Evolutionary conservation across 2,888 invertebrate species (phyloP).

Genomic region (Eupithecia insigniata): DNA sequence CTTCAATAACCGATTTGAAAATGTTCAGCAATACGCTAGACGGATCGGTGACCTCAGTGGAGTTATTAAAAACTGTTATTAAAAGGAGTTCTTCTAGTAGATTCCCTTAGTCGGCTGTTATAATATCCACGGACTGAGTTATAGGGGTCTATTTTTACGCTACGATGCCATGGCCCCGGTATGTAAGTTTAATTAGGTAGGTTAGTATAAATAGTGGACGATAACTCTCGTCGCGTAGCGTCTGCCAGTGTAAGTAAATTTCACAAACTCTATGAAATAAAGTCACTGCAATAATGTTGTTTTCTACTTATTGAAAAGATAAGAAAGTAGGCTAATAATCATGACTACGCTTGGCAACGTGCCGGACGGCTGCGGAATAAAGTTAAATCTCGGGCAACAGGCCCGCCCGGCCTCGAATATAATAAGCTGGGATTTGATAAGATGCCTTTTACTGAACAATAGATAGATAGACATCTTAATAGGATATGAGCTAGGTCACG

Average conservation of each 20-base stretch:
- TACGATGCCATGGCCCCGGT: too few relatives aligned
- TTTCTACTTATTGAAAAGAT: constrained; percentile 48
- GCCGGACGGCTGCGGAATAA: constrained; percentile 65
- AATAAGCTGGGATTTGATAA: constrained; percentile 55
- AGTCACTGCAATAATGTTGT: constrained; percentile 36
- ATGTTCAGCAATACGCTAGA: background rate
- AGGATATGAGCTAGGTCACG: background rate
- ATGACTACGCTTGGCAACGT: constrained; percentile 65
- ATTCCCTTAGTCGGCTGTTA: too few relatives aligned
- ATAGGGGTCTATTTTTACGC: too few relatives aligned
- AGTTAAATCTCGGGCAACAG: constrained; percentile 66
- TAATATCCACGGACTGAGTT: too few relatives aligned
- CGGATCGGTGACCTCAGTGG: too few relatives aligned
- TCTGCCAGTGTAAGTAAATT: background rate
- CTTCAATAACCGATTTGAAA: constrained; percentile 63
- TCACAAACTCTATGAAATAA: background rate
- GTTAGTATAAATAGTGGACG: too few relatives aligned
- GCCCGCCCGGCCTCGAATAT: constrained; percentile 59
- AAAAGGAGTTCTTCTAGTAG: too few relatives aligned
- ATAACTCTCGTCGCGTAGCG: too few relatives aligned
- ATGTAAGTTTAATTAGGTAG: too few relatives aligned
- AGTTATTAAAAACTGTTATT: too few relatives aligned
- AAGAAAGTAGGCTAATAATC: constrained; percentile 66
- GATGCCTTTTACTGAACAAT: constrained; percentile 52
- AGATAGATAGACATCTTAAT: constrained; percentile 1